These are phyloP conservation scores for Portevinia maculata DNA, from an alignment of 2,888 invertebrate genomes.

Conservation along the genomic window DNA sequence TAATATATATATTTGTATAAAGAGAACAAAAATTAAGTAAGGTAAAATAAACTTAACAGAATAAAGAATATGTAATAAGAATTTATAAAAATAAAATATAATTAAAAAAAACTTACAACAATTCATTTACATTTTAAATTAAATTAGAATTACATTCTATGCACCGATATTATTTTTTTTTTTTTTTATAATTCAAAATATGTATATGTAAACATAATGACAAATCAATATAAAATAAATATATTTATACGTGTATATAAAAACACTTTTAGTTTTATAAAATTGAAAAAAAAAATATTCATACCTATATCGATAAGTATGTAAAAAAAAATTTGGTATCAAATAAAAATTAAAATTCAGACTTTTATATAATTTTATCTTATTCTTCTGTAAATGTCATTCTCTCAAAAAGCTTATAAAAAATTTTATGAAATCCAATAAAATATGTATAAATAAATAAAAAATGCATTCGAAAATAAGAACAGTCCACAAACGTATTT, in stretches of 20 bases:
- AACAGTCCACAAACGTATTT: too few species aligned
- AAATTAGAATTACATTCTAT: slow-evolving; percentile 65
- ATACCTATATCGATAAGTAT: too few species aligned
- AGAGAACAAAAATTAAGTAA: slow-evolving; percentile 59
- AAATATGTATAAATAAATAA: slow-evolving; percentile 67
- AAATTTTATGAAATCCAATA: slow-evolving; percentile 70
- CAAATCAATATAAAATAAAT: slow-evolving; percentile 7
- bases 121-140: slow-evolving; percentile 54
- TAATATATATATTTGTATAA: slow-evolving; percentile 43
- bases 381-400: slow-evolving; percentile 32
- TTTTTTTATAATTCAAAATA: slow-evolving; percentile 33
- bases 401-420: slow-evolving; percentile 36
- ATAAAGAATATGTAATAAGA: slow-evolving; percentile 35
- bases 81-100: slow-evolving; percentile 13
- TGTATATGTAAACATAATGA: slow-evolving; percentile 5
- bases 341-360: slow-evolving; percentile 70
- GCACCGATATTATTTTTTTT: slow-evolving; percentile 56
- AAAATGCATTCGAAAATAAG: slow-evolving; percentile 55
- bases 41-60: slow-evolving; percentile 63
- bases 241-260: slow-evolving; percentile 20
- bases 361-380: slow-evolving; percentile 46
- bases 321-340: slow-evolving; percentile 70
- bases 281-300: slow-evolving; percentile 29
- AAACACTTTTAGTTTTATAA: slow-evolving; percentile 42
- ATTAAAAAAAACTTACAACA: slow-evolving; percentile 57